Evolutionary conservation across 1,140 invertebrate species (phyloP).

Genomic region (Cepaea nemoralis): DNA sequence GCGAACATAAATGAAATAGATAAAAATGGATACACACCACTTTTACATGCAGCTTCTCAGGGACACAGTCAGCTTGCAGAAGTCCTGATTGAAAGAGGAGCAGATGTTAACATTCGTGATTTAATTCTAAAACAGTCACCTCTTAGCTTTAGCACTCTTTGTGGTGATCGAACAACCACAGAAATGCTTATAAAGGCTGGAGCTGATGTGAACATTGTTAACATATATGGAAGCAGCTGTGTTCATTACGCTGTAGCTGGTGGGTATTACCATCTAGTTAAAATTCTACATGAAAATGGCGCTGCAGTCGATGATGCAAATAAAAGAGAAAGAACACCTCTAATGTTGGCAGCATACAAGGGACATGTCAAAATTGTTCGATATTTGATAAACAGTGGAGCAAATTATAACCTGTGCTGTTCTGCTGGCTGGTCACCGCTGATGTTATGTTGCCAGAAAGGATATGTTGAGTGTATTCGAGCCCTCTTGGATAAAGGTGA

Average conservation of each 20-base stretch:
- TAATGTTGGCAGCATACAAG: not conserved
- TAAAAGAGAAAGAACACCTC: not conserved
- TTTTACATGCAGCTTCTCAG: not conserved
- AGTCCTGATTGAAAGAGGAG: not conserved
- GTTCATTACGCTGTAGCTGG: not conserved
- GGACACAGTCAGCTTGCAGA: not conserved
- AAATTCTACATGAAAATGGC: not conserved
- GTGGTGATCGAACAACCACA: not conserved
- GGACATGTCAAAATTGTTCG: not conserved
- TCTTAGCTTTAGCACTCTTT: not conserved
- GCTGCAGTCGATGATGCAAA: not conserved
- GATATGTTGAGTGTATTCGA: not conserved
- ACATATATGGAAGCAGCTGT: not conserved
- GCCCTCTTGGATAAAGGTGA: not conserved
- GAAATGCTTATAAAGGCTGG: not conserved
- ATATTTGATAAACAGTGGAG: not conserved
- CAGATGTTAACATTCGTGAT: not conserved
- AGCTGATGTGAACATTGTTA: not conserved
- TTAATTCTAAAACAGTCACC: not conserved
- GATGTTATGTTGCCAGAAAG: not conserved
- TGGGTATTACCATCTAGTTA: not conserved
- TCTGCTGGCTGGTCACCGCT: not conserved
- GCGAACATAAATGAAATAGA: not conserved
- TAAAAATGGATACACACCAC: not conserved
- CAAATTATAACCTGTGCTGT: not conserved